Evolutionary conservation across 2,113 vertebrate species (phyloP).

Genomic region (Dicaeum eximium): DNA sequence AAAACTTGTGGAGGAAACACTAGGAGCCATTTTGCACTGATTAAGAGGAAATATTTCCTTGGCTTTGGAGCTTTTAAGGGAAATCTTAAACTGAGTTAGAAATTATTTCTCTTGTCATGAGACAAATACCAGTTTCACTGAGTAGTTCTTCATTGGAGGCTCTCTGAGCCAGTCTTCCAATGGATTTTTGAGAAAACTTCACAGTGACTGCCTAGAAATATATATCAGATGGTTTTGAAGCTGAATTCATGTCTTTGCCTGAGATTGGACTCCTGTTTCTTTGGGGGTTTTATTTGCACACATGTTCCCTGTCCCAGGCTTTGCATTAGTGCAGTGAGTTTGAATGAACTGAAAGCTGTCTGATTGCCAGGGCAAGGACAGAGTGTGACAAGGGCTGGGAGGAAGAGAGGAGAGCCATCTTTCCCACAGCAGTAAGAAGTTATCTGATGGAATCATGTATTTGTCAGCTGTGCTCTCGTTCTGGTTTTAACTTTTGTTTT

Average conservation of each 20-base stretch:
- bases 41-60: neutral
- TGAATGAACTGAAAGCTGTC: neutral
- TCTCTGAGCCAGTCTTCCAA: neutral
- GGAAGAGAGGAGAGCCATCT: neutral
- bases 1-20: neutral
- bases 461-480: neutral
- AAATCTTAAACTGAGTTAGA: neutral
- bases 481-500: neutral
- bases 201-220: neutral
- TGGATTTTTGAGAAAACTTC: neutral
- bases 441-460: neutral
- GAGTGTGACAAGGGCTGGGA: neutral
- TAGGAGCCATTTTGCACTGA: neutral
- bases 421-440: no score
- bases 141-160: accelerated
- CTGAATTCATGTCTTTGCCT: accelerated
- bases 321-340: neutral
- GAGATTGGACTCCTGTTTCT: neutral
- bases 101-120: neutral
- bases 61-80: neutral
- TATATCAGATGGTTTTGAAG: neutral
- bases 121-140: neutral
- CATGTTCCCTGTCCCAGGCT: neutral
- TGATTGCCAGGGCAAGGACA: neutral
- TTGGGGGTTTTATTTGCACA: neutral